Conservation (phyloP, 2,888 invertebrate genomes). For the Campaea margaritaria region DNA sequence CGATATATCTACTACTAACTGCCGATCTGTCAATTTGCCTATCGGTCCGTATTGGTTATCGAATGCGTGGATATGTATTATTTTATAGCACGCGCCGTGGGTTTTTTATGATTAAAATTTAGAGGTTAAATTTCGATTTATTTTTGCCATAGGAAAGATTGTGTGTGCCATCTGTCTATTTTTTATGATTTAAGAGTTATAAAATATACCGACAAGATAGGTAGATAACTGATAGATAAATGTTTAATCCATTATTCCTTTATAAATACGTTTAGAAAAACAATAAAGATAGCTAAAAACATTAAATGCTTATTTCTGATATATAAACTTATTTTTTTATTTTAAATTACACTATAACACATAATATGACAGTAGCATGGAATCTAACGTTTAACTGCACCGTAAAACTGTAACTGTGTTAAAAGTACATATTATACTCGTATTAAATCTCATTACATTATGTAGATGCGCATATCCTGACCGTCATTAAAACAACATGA, state of each 20-base stretch:
- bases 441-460: conserved; percentile 41
- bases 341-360: too few relatives aligned
- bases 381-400: background rate
- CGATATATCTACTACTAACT: conserved; percentile 46
- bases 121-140: too few relatives aligned
- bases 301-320: background rate
- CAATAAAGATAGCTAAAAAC: too few relatives aligned
- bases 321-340: too few relatives aligned
- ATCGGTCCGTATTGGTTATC: conserved; percentile 48
- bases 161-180: too few relatives aligned
- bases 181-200: too few relatives aligned
- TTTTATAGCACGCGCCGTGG: background rate
- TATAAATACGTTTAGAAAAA: too few relatives aligned
- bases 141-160: too few relatives aligned
- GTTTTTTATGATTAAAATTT: background rate
- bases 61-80: conserved; percentile 23
- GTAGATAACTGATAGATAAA: too few relatives aligned
- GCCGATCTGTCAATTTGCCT: conserved; percentile 29
- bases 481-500: conserved; percentile 44
- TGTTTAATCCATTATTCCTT: too few relatives aligned
- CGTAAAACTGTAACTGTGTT: conserved; percentile 25
- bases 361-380: background rate
- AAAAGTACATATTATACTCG: conserved; percentile 21
- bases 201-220: too few relatives aligned
- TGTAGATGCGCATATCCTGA: conserved; percentile 40